phyloP scores from a whole-genome alignment of 2,113 vertebrate species.

The Corythornis vintsioides region DNA sequence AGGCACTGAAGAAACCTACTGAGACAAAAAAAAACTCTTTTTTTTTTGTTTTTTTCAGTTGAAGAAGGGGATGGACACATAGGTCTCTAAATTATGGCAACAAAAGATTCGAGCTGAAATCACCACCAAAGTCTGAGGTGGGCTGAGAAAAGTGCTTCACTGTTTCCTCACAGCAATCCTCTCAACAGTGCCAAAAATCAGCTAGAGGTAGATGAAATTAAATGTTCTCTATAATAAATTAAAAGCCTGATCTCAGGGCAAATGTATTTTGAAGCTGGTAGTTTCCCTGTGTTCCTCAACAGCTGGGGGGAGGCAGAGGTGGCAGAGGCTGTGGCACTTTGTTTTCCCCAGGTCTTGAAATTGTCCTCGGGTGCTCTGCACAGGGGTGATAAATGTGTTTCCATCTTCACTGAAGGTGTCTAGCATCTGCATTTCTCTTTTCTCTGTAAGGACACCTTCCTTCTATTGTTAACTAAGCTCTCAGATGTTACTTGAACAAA shows the following conservation, averaged over 20 bases:
- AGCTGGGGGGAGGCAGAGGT: background rate
- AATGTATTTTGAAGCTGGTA: background rate
- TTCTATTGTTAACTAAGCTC: background rate
- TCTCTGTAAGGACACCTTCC: background rate
- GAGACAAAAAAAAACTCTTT: background rate
- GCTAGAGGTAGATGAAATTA: background rate
- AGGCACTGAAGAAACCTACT: background rate
- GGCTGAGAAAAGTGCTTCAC: background rate
- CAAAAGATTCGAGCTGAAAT: background rate
- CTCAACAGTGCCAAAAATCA: background rate
- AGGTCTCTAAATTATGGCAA: background rate
- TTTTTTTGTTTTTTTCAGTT: background rate
- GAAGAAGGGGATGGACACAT: background rate
- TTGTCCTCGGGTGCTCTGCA: background rate
- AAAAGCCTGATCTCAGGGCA: background rate
- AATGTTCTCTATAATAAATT: background rate
- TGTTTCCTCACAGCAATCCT: background rate
- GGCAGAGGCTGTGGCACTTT: background rate
- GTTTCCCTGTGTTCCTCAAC: background rate
- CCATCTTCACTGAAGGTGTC: background rate
- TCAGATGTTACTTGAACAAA: slow-evolving; percentile 20
- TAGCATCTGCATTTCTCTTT: background rate
- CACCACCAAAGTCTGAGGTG: background rate
- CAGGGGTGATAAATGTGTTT: background rate
- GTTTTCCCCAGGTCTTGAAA: background rate